These are phyloP conservation scores for Zaprionus africanus DNA, from an alignment of 1,140 invertebrate genomes.

Conservation along the genomic window DNA sequence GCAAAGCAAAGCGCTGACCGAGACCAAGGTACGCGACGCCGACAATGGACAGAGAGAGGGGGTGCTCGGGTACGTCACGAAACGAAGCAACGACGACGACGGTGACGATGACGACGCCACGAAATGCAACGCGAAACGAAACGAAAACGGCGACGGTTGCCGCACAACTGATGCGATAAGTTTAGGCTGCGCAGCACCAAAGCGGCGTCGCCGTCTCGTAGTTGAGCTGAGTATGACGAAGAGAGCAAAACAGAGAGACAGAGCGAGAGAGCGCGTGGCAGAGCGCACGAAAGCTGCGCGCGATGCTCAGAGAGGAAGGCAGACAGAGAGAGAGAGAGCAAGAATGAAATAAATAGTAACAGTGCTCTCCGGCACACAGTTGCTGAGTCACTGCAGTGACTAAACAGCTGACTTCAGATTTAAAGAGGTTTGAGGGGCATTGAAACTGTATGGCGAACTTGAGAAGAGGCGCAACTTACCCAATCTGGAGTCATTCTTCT, in stretches of 20 bases:
- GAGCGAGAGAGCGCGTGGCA: slow-evolving; percentile 8
- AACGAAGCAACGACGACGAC: slow-evolving; percentile 13
- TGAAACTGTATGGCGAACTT: not conserved
- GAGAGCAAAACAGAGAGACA: slow-evolving; percentile 2
- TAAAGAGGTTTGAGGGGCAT: slow-evolving; percentile 17
- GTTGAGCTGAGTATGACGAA: not conserved
- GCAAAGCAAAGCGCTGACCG: slow-evolving; percentile 32
- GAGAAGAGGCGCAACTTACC: slow-evolving; percentile 87
- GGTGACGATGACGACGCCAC: not conserved
- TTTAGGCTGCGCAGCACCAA: slow-evolving; percentile 41
- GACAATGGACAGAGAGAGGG: not conserved
- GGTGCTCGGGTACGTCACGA: not conserved
- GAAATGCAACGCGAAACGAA: slow-evolving; percentile 37
- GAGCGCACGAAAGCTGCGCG: slow-evolving; percentile 50
- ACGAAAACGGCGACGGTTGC: slow-evolving; percentile 71
- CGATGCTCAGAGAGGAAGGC: slow-evolving; percentile 18
- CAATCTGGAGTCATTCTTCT: slow-evolving; percentile 92
- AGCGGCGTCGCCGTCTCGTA: slow-evolving; percentile 19
- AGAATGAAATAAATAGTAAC: too few relatives aligned
- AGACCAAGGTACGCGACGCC: slow-evolving; percentile 4
- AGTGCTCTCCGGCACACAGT: slow-evolving; percentile 22
- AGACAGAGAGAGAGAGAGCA: not conserved
- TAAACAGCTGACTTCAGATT: not conserved
- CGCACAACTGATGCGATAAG: slow-evolving; percentile 65
- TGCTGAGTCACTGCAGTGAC: slow-evolving; percentile 13